Evolutionary conservation across 2,113 vertebrate genomes (phyloP).

Genomic region (Oxyruncus cristatus): DNA sequence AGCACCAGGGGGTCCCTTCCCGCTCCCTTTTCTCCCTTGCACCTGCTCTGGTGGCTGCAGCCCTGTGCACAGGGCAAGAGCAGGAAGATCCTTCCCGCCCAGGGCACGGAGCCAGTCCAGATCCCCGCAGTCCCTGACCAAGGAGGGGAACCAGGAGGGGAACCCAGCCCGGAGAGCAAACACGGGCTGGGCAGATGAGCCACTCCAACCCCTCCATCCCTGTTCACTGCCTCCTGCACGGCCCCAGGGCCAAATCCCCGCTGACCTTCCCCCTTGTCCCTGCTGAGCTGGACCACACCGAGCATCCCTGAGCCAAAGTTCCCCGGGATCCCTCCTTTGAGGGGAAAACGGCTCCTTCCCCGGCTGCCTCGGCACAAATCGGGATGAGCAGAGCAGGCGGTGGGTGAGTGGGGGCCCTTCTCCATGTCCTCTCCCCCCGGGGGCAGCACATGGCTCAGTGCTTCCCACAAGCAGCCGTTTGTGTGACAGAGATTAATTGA

Average conservation of each 20-base stretch:
- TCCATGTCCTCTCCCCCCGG: not conserved
- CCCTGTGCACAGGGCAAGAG: not conserved
- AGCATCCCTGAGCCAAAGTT: not conserved
- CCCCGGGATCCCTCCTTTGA: accelerated
- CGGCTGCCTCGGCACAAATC: accelerated
- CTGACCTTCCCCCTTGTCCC: not conserved
- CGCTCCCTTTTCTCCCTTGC: not conserved
- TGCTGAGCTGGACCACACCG: not conserved
- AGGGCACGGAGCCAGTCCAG: not conserved
- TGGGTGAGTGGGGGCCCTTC: not conserved
- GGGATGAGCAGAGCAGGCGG: not conserved
- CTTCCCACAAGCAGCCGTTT: not conserved
- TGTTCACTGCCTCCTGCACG: not conserved
- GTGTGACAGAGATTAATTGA: constrained; percentile 54
- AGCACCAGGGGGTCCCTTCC: not conserved
- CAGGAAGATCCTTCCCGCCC: not conserved
- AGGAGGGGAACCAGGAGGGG: not conserved
- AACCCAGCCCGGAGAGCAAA: not conserved
- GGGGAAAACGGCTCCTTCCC: accelerated
- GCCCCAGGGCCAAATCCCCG: not conserved
- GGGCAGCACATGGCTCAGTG: not conserved
- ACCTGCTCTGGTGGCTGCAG: not conserved
- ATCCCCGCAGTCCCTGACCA: not conserved
- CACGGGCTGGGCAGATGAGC: not conserved
- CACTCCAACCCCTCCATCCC: not conserved